Conservation (phyloP, 2,113 vertebrate genomes). For the Shinisaurus crocodilurus region DNA sequence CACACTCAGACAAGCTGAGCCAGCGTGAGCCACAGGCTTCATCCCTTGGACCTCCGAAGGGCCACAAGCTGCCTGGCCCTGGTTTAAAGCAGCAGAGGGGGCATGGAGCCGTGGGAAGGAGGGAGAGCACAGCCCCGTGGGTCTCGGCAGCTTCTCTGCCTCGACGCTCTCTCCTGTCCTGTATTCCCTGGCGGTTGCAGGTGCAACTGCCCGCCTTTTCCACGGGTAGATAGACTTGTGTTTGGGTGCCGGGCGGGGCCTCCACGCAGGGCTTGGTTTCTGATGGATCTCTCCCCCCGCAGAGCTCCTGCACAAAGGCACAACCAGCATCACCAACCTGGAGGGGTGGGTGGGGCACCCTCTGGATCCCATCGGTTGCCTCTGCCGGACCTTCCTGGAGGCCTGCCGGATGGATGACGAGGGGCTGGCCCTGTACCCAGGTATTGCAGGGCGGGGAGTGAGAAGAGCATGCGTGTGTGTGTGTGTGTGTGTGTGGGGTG, state of each 20-base stretch:
- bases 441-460: constrained; percentile 38
- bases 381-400: constrained; percentile 75
- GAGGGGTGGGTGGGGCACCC: constrained; percentile 80
- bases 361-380: constrained; percentile 76
- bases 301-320: constrained; percentile 76
- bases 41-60: too few species aligned
- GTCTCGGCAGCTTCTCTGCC: background rate
- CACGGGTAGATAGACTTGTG: too few species aligned
- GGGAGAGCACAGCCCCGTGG: background rate
- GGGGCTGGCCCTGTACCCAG: constrained; percentile 63
- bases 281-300: background rate
- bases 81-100: background rate
- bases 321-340: constrained; percentile 65
- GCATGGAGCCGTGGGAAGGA: background rate
- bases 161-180: background rate
- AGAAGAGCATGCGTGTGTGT: too few species aligned
- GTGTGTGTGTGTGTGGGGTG: too few species aligned
- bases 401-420: constrained; percentile 73
- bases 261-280: background rate
- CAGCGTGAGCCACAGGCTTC: too few species aligned
- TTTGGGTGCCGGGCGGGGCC: background rate
- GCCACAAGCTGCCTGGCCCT: too few species aligned
- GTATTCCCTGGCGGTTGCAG: background rate
- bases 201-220: background rate
- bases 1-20: too few species aligned